phyloP scores from a whole-genome alignment of 2,888 invertebrate genomes.

The Apotomis capreana region DNA sequence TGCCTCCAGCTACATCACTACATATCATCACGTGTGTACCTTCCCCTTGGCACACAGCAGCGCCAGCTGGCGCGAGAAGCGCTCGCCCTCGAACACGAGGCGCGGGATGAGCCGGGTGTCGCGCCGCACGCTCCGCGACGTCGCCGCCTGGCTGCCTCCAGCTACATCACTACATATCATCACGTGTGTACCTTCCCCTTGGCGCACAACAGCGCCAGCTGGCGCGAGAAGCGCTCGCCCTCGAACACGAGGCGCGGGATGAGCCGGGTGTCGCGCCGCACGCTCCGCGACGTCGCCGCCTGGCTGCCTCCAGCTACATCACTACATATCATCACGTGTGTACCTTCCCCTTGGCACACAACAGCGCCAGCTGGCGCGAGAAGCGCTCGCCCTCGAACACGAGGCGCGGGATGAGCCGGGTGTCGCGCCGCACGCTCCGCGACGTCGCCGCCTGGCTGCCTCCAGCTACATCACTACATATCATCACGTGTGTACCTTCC shows the following conservation, averaged over 20 bases:
- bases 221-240: slow-evolving; percentile 85
- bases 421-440: slow-evolving; percentile 83
- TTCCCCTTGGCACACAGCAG: slow-evolving; percentile 84
- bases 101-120: slow-evolving; percentile 86
- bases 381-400: slow-evolving; percentile 86
- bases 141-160: slow-evolving; percentile 79
- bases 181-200: too few species aligned
- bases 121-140: slow-evolving; percentile 77
- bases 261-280: slow-evolving; percentile 84
- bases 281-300: slow-evolving; percentile 69
- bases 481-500: too few species aligned
- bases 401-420: slow-evolving; percentile 85
- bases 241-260: slow-evolving; percentile 86
- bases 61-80: slow-evolving; percentile 84
- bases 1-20: slow-evolving; percentile 84
- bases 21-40: slow-evolving; percentile 47
- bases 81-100: slow-evolving; percentile 86
- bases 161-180: slow-evolving; percentile 83
- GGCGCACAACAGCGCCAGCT: slow-evolving; percentile 82
- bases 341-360: slow-evolving; percentile 84
- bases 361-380: slow-evolving; percentile 81
- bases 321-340: slow-evolving; percentile 61
- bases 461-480: slow-evolving; percentile 84
- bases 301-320: slow-evolving; percentile 82
- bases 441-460: slow-evolving; percentile 72